Base-by-base conservation (phyloP, 2,888 invertebrate genomes). In the Pachycephus smyrnensis region DNA sequence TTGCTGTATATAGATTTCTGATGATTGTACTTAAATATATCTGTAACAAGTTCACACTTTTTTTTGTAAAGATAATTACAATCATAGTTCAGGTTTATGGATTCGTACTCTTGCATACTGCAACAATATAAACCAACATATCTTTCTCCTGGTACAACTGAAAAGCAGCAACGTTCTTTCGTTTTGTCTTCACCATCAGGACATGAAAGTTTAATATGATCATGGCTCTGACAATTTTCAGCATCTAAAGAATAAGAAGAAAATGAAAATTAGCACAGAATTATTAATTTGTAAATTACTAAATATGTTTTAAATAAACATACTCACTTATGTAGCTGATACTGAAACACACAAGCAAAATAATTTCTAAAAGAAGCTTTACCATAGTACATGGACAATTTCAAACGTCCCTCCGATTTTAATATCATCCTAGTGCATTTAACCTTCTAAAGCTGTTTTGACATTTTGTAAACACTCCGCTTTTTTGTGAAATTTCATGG, bases 21-120 rank as follows among this genome's bases (percentile, higher is more conserved):
- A 23, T 23, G 9, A 55, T 55, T 55, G 40, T 23, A 55, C 23
- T 55, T 55, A 55, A 40, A 40, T 40, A 40, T 15, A 40, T 40
- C 15, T 40, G 40, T 40, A 15, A 40, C 15, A 40, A 40, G 40
- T 15, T 40, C 40, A 15, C 12, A 40, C 4, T 15, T 40, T 40
- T 23, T 9, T 9, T 55, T 55, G 23, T 55, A 23, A 55, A 1
- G 6, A 55, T 55, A 55, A 55, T 55, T 55, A 55, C 40, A 55
- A 55, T 55, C 15, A 23, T 55, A 23, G 23, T 55, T 23, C 40
- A 55, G 23, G 23, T 55, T 55, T 23, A 55, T 23, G 71, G 30
- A 71, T 71, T 71, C 31, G 12, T 71, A 71, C 71, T 71, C 32
- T 71, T 71, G 71, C 71, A 71, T 71, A 71, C 32, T 71, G 12